Base-by-base conservation (phyloP, 1,140 invertebrate species). In the Alviniconcha marisindica region DNA sequence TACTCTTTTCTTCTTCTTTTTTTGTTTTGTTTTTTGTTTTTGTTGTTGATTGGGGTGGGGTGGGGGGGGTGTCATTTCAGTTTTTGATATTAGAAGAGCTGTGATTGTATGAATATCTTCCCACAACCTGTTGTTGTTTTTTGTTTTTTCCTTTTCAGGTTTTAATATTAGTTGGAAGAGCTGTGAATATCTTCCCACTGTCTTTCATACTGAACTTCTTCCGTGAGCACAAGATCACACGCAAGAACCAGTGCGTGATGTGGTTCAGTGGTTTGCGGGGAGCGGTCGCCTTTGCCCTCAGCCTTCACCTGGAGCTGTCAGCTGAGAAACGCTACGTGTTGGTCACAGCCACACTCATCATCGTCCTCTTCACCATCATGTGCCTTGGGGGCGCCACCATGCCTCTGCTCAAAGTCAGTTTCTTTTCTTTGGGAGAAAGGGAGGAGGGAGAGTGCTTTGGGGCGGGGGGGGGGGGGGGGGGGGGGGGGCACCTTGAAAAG, bases 221-320 rank as follows among this genome's bases (percentile, higher is more conserved):
- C 93, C 95, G 98, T 42, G 97, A 99, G 91, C 98, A 99, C 94
- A 98, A 98, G 93, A 99, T 99, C 73, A 99, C 98, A 0, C 96
- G 96, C 90, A 98, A 98, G 93, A 99, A 99, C 97, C 98, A 99
- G 96, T 99, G 99, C 90, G 99, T 99, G 71, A 99, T 99, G 98
- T 99, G 98, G 98, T 99, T 99, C 91, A 99, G 97, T 93, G 96
- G 96, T 95, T 94, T 99, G 83, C 95, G 98, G 66, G 99, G 99
- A 51, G 99, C 98, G 24, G 99, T 99, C 93, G 98, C 98, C 0
- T 99, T 99, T 94, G 98, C 98, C 5, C 94, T 99, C 0, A 98
- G 98, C 15, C 95, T 99, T 48, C 98, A 99, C 94, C 95, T 99
- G 84, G 97, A 99, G 88, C 90, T 92, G 48, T 97, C 86, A 24